Percentiles rank a stretch among this genome's conserved stretches.
These are phyloP conservation scores for Grus americana DNA, from an alignment of 2,113 vertebrate species.

Conservation along the genomic window DNA sequence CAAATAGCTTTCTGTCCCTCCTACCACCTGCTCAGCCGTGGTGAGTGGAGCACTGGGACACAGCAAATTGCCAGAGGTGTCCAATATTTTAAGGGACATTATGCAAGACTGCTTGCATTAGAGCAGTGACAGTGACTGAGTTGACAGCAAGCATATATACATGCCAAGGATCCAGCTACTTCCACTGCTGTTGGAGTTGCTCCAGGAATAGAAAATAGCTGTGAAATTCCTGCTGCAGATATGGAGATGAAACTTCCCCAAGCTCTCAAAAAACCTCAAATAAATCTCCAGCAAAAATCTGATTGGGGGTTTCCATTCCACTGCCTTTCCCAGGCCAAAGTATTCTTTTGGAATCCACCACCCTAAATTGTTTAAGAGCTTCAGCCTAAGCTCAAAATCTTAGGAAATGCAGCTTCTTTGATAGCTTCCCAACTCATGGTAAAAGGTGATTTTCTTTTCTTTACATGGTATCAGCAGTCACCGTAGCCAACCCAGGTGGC, in stretches of 20 bases:
- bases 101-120: not conserved
- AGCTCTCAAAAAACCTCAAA: not conserved
- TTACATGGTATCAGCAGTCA: not conserved
- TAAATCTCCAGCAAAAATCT: not conserved
- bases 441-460: not conserved
- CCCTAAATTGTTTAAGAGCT: not conserved
- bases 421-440: not conserved
- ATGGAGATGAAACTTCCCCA: not conserved
- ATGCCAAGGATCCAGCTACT: not conserved
- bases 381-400: not conserved
- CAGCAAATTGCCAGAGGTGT: not conserved
- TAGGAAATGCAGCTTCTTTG: not conserved
- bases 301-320: not conserved
- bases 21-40: not conserved
- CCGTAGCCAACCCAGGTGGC: not conserved
- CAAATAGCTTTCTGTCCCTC: not conserved
- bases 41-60: accelerated
- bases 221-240: not conserved
- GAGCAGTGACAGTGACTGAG: not conserved
- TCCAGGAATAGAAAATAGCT: not conserved
- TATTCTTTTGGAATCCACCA: not conserved
- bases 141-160: not conserved
- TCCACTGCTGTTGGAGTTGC: not conserved
- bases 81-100: not conserved
- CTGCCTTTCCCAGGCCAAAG: not conserved